Evolutionary conservation across 2,888 invertebrate genomes (phyloP).

Genomic region (Hipparchia sbordonii): DNA sequence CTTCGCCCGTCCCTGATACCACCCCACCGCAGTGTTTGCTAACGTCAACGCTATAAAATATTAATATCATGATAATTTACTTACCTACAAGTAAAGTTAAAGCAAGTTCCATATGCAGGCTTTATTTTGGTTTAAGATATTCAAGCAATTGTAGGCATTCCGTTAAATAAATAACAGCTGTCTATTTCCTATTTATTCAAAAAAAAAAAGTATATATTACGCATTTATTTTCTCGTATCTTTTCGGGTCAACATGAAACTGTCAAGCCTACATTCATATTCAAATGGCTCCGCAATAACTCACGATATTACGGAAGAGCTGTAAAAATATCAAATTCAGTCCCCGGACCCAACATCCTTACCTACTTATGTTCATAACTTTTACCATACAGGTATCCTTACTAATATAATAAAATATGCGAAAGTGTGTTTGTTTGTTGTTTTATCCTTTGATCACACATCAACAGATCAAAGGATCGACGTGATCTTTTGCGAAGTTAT

Average conservation of each 20-base stretch:
- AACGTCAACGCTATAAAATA: conserved; percentile 5
- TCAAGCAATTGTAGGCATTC: too few relatives aligned
- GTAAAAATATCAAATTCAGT: conserved; percentile 79
- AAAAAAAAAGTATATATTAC: neutral
- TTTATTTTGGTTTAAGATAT: too few relatives aligned
- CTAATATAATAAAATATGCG: too few relatives aligned
- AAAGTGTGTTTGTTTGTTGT: too few relatives aligned
- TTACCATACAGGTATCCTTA: too few relatives aligned
- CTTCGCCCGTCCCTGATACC: conserved; percentile 39
- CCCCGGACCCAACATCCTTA: conserved; percentile 45
- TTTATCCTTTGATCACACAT: too few relatives aligned
- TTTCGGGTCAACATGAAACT: conserved; percentile 61
- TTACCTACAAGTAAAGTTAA: neutral
- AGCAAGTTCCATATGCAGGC: neutral
- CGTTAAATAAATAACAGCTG: too few relatives aligned
- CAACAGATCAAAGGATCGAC: too few relatives aligned
- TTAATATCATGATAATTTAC: neutral
- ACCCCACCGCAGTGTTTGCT: conserved; percentile 52
- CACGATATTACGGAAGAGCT: conserved; percentile 71
- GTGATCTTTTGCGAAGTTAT: too few relatives aligned
- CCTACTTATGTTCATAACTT: neutral
- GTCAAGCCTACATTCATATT: conserved; percentile 73
- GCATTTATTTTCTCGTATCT: conserved; percentile 45
- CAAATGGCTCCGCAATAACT: conserved; percentile 74
- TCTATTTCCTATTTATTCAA: neutral